Base-by-base conservation (phyloP, 1,140 invertebrate species). In the Atta colombica region DNA sequence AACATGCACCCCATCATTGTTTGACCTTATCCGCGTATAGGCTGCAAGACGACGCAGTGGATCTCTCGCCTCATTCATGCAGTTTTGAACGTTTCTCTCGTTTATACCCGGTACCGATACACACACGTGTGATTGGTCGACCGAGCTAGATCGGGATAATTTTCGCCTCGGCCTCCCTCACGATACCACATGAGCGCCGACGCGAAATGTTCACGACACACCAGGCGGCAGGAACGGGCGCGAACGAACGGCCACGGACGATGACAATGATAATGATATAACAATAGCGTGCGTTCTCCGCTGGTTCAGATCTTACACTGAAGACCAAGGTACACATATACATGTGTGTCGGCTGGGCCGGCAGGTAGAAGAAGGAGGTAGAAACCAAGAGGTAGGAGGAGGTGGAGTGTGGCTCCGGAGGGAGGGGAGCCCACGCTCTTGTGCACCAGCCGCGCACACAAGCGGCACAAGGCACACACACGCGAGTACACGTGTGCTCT, bases 251-350 rank as follows among this genome's bases (percentile, higher is more conserved):
- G 66, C 77, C 86, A 72, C 88, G 87, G 58, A 91, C 89, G 85
- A 91, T 93, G 93, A 94, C 92, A 94, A 95, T 95, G 93, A 94
- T 94, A 94, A 94, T 94, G 94, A 95, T 95, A 94, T 94, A 94
- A 95, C 94, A 95, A 95, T 95, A 93, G 93, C 93, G 95, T 95
- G 95, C 94, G 95, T 95, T 95, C 95, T 94, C 95, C 94, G 91
- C 94, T 93, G 94, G 94, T 94, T 95, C 94, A 92, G 94, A 95
- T 95, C 94, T 94, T 95, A 95, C 94, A 95, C 94, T 95, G 95
- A 95, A 93, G 94, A 94, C 93, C 92, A 93, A 92, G 93, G 91
- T 93, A 95, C 94, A 95, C 94, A 95, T 94, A 95, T 91, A 94
- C 94, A 95, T 94, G 93, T 94, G 94, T 93, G 93, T 92, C 89